These are phyloP conservation scores for Pseudochromis fuscus DNA, from an alignment of 2,797 vertebrate genomes.

Conservation along the genomic window DNA sequence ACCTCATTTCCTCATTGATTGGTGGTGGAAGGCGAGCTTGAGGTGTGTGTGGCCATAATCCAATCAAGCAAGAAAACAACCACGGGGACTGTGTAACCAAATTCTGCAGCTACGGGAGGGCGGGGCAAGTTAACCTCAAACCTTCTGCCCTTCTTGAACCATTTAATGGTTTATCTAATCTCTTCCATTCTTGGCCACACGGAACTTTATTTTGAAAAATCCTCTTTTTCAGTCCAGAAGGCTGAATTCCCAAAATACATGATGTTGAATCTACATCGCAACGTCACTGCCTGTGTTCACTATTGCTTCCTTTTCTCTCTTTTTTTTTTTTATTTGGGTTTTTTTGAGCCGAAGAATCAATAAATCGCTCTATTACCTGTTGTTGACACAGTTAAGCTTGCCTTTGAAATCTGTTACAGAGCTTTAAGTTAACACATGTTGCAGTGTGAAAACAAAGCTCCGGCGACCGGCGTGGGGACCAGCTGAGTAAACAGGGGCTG, in stretches of 20 bases:
- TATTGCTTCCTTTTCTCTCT: constrained; percentile 20
- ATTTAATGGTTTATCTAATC: constrained; percentile 24
- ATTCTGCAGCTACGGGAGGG: constrained; percentile 52
- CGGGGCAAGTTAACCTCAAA: constrained; percentile 26
- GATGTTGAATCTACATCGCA: constrained; percentile 9
- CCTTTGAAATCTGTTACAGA: constrained; percentile 87
- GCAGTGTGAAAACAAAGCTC: constrained; percentile 85
- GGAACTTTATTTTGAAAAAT: not conserved
- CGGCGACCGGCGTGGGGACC: constrained; percentile 78
- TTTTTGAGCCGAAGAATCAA: constrained; percentile 72
- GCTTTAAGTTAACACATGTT: constrained; percentile 90
- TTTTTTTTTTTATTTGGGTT: constrained; percentile 36
- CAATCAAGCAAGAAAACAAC: constrained; percentile 84
- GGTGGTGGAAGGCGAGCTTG: constrained; percentile 79
- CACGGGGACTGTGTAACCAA: constrained; percentile 73
- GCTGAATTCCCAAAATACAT: constrained; percentile 32
- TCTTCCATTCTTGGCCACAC: constrained; percentile 4
- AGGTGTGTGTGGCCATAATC: constrained; percentile 88
- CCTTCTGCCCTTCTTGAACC: constrained; percentile 1
- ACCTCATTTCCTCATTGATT: constrained; percentile 88
- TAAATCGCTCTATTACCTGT: constrained; percentile 86
- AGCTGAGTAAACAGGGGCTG: constrained; percentile 87
- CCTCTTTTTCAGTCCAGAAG: too few species aligned
- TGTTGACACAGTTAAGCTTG: constrained; percentile 81
- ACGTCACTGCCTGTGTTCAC: constrained; percentile 8